Evolutionary conservation across 2,888 invertebrate species (phyloP).

Genomic region (Dolichomitus sp.): DNA sequence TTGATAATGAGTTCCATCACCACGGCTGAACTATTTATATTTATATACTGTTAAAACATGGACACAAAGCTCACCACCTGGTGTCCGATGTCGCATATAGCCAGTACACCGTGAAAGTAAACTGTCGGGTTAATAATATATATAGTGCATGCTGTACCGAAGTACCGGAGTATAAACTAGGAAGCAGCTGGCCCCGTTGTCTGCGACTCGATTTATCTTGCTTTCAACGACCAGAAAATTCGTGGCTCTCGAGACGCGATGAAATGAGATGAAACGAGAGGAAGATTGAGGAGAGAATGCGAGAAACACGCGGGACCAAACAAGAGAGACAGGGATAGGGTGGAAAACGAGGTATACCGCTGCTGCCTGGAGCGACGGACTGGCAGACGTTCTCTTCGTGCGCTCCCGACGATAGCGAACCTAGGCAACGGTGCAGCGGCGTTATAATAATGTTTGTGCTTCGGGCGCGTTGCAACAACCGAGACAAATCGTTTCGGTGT

Average conservation of each 20-base stretch:
- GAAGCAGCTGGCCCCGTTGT: constrained; percentile 47
- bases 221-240: constrained; percentile 62
- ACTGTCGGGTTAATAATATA: constrained; percentile 16
- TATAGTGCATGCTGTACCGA: constrained; percentile 5
- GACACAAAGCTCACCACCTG: constrained; percentile 18
- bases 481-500: constrained; percentile 76
- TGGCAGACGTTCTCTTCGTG: constrained; percentile 19
- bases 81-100: constrained; percentile 25
- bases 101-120: constrained; percentile 22
- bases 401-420: constrained; percentile 27
- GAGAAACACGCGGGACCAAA: constrained; percentile 45
- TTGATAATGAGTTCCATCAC: constrained; percentile 25
- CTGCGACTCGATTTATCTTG: constrained; percentile 58
- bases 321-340: neutral
- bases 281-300: constrained; percentile 64
- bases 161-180: constrained; percentile 28
- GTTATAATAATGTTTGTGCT: constrained; percentile 69
- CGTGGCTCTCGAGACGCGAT: constrained; percentile 57
- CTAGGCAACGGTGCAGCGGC: constrained; percentile 49
- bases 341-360: constrained; percentile 33
- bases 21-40: neutral
- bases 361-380: constrained; percentile 24
- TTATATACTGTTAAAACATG: constrained; percentile 2
- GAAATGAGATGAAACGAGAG: constrained; percentile 60
- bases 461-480: constrained; percentile 68